These are phyloP conservation scores for Drosophila pachea DNA, from an alignment of 1,140 invertebrate species.

Conservation along the genomic window DNA sequence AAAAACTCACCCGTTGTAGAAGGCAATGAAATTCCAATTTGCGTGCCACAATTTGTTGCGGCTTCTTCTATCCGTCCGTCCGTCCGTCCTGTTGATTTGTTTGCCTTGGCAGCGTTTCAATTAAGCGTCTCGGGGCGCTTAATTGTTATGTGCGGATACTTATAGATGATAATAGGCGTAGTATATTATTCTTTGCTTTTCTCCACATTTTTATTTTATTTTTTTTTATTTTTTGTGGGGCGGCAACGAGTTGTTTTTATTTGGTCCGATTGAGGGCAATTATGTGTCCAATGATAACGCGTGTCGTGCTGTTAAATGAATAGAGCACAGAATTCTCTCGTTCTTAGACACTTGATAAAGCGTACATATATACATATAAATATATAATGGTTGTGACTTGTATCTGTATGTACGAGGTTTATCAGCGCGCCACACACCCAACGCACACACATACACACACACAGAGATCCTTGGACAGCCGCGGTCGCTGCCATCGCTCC, in stretches of 20 bases:
- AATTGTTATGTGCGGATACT: constrained; percentile 48
- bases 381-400: constrained; percentile 18
- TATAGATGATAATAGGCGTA: constrained; percentile 18
- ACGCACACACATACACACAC: not conserved
- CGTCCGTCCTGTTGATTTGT: constrained; percentile 43
- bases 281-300: constrained; percentile 60
- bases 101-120: constrained; percentile 64
- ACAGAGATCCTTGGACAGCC: constrained; percentile 25
- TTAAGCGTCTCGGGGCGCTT: constrained; percentile 60
- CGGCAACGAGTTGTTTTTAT: constrained; percentile 52
- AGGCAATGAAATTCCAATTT: constrained; percentile 40
- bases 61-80: constrained; percentile 13
- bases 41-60: constrained; percentile 32
- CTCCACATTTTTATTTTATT: not conserved
- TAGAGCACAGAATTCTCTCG: constrained; percentile 13
- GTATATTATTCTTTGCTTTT: constrained; percentile 5
- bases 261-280: constrained; percentile 66
- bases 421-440: constrained; percentile 21
- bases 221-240: constrained; percentile 31
- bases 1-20: constrained; percentile 21
- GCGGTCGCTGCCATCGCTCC: constrained; percentile 17
- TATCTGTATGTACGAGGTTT: constrained; percentile 18
- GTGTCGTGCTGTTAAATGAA: constrained; percentile 8
- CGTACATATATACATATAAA: constrained; percentile 2
- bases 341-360: constrained; percentile 32